Conservation (phyloP, 2,113 vertebrate species). For the Pelmatolapia mariae region DNA sequence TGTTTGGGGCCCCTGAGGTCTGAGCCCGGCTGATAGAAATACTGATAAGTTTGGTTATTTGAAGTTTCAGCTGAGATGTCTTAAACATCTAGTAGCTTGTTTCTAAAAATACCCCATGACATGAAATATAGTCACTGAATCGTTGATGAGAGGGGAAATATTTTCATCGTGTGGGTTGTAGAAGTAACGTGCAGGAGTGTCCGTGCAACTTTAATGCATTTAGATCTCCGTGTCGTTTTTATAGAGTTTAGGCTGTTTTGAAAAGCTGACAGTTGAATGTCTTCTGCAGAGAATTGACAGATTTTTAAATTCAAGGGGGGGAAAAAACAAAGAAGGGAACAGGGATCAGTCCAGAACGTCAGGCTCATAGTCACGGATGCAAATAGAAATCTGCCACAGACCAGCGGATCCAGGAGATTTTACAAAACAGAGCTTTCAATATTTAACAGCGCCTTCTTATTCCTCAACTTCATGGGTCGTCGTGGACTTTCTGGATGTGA, state of each 20-base stretch:
- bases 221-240: fast-evolving
- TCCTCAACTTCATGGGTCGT: not conserved
- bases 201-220: not conserved
- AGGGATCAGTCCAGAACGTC: not conserved
- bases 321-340: not conserved
- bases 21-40: not conserved
- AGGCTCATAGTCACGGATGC: not conserved
- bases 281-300: not conserved
- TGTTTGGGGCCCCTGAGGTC: not conserved
- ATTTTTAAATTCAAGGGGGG: not conserved
- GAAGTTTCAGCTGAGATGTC: not conserved
- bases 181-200: not conserved
- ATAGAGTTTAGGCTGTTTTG: not conserved
- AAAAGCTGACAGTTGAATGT: not conserved
- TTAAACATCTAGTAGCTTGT: not conserved
- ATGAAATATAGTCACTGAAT: not conserved
- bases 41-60: not conserved
- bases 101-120: not conserved
- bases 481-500: not conserved
- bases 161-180: not conserved
- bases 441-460: not conserved
- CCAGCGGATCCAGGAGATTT: not conserved
- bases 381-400: not conserved
- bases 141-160: not conserved
- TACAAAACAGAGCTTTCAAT: not conserved